phyloP scores from a whole-genome alignment of 2,888 invertebrate species.

The Sisyra terminalis region DNA sequence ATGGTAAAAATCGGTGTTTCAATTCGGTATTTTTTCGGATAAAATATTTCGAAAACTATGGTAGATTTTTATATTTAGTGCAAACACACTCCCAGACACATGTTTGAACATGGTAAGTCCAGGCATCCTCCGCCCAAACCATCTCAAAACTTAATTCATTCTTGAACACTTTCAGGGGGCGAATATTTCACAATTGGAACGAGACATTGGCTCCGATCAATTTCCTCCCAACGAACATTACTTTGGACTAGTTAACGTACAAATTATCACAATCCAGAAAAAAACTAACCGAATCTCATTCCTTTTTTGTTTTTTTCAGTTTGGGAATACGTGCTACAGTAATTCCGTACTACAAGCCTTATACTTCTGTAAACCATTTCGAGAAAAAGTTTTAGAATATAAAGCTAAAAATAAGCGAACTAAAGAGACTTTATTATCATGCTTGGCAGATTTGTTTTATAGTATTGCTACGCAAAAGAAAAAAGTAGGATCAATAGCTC shows the following conservation, averaged over 20 bases:
- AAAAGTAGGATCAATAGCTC: slow-evolving; percentile 97
- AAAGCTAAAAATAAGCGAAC: slow-evolving; percentile 90
- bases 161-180: slow-evolving; percentile 61
- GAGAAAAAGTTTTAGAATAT: slow-evolving; percentile 96
- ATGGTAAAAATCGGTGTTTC: too few species aligned
- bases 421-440: slow-evolving; percentile 94
- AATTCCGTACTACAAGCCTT: slow-evolving; percentile 98
- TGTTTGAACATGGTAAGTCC: too few species aligned
- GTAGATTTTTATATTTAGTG: too few species aligned
- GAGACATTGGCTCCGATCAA: slow-evolving; percentile 97
- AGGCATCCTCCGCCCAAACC: too few species aligned
- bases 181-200: slow-evolving; percentile 97
- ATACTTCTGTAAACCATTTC: slow-evolving; percentile 97
- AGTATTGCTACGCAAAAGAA: slow-evolving; percentile 99
- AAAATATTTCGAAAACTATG: too few species aligned
- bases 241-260: slow-evolving; percentile 98
- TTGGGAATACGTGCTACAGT: slow-evolving; percentile 99
- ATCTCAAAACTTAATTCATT: background rate
- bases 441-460: slow-evolving; percentile 96
- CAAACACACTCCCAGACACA: too few species aligned
- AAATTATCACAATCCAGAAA: slow-evolving; percentile 23
- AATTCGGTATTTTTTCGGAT: too few species aligned
- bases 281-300: slow-evolving; percentile 4
- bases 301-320: slow-evolving; percentile 38
- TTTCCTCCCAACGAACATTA: slow-evolving; percentile 98